Evolutionary conservation across 1,140 invertebrate genomes (phyloP).

Genomic region (Drosophila murphyi): DNA sequence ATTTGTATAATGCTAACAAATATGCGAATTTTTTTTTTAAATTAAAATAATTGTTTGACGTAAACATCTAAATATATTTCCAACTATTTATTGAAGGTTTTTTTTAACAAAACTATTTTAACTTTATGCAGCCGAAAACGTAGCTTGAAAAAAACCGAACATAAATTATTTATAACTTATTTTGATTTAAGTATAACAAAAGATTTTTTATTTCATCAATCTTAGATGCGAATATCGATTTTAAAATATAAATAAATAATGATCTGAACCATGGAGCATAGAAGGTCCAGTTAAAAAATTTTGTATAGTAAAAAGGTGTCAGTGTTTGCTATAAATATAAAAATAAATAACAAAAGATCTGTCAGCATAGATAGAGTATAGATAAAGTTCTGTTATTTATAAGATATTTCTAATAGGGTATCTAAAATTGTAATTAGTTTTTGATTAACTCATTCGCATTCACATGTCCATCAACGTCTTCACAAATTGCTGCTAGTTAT

Average conservation of each 20-base stretch:
- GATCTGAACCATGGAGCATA: too few species aligned
- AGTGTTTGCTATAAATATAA: too few species aligned
- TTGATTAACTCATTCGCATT: neutral
- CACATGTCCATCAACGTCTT: neutral
- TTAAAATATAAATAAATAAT: neutral
- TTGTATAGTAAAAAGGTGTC: too few species aligned
- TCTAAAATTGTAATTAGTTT: neutral
- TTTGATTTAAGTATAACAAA: constrained; percentile 8
- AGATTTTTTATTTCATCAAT: neutral
- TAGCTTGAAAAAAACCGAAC: neutral
- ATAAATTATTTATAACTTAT: constrained; percentile 15
- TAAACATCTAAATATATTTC: neutral
- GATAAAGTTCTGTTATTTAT: neutral
- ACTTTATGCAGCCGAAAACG: neutral
- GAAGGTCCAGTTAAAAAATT: too few species aligned
- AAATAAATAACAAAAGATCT: too few species aligned
- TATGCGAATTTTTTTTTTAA: neutral
- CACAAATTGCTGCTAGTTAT: constrained; percentile 6
- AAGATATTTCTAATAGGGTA: neutral
- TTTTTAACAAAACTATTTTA: neutral
- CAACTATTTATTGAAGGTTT: neutral
- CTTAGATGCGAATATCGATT: neutral
- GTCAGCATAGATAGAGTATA: too few species aligned
- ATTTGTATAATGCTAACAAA: neutral
- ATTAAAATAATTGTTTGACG: neutral